Base-by-base conservation (phyloP, 2,113 vertebrate species). In the Carassius gibelio region DNA sequence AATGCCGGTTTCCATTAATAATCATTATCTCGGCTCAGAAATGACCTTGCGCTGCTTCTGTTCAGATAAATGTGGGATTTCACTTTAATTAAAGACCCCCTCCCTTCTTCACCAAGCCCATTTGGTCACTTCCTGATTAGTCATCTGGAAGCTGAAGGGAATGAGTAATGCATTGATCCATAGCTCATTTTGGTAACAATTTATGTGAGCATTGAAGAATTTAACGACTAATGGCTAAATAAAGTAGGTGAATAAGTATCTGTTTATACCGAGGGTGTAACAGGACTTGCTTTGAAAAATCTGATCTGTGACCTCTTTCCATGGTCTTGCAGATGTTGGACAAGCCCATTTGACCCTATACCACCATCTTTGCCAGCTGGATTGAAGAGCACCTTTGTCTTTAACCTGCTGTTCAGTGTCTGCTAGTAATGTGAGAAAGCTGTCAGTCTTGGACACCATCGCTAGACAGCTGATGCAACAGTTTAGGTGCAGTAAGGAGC, bases 151-250 rank as follows among this genome's bases (percentile, higher is more conserved):
- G 83, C 61, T 66, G 85, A 86, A 86, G 78, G 78, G 83, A 82
- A 81, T 76, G 61, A 81, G 79, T 88, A 87, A 90, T 87, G 62
- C 90, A 92, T 91, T 88, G 90, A 93, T 94, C 90, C 55, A 13
- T 72, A 85, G 52, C 77, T 89, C 66, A 90, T 17, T 55, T 55
- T 55, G 15, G 52, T 17, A 55, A 55, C 87, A 82, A 88, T 90
- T 89, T 88, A 79, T 88, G 19, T 68, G 81, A 71, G 38, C 8
- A 17, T 91, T 81, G 21, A 57, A 72, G 87, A 19, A 9, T 72
- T 42, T 75, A 52, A 57, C 10, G 4, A 77, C 69, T 48, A 75
- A 34, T 34, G 9, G 62, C 62, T 30, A 15, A 30, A 30, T 66
- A 34, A 38, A 38, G 66, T 69, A 38, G 17, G 68, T 71, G 68